phyloP scores from a whole-genome alignment of 2,113 vertebrate genomes.

The Pseudolaguvia tuberculata region DNA sequence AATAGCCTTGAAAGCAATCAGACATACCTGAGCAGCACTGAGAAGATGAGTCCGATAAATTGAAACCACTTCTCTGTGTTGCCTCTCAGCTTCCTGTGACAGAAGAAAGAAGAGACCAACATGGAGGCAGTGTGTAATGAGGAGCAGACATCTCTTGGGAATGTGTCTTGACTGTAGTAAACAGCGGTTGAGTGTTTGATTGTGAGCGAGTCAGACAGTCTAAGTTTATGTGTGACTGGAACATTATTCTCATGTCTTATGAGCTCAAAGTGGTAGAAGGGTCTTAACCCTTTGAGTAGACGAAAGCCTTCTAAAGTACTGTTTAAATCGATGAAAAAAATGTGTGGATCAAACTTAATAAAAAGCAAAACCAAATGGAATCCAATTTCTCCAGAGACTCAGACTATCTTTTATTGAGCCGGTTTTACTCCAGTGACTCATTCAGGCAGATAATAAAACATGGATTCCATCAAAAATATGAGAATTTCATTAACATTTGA shows the following conservation, averaged over 20 bases:
- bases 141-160: slow-evolving; percentile 15
- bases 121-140: slow-evolving; percentile 3
- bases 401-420: not conserved
- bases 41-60: slow-evolving; percentile 96
- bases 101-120: not conserved
- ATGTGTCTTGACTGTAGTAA: not conserved
- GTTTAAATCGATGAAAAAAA: slow-evolving; percentile 11
- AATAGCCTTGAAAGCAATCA: not conserved
- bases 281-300: not conserved
- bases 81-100: slow-evolving; percentile 82
- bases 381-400: slow-evolving; percentile 2
- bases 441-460: not conserved
- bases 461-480: not conserved
- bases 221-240: slow-evolving; percentile 1
- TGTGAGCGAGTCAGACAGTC: not conserved
- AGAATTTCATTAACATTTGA: slow-evolving; percentile 17
- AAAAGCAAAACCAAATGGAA: slow-evolving; percentile 6
- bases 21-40: slow-evolving; percentile 86
- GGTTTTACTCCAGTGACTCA: slow-evolving; percentile 5
- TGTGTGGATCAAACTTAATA: slow-evolving; percentile 4
- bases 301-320: not conserved
- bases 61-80: slow-evolving; percentile 91
- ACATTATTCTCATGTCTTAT: slow-evolving; percentile 13
- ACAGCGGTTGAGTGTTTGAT: not conserved
- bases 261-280: not conserved